A percentile compares a stretch with the other conserved stretches of the same genome.
Evolutionary conservation across 2,888 invertebrate species (phyloP).

Genomic region (Dynastes hyllus): DNA sequence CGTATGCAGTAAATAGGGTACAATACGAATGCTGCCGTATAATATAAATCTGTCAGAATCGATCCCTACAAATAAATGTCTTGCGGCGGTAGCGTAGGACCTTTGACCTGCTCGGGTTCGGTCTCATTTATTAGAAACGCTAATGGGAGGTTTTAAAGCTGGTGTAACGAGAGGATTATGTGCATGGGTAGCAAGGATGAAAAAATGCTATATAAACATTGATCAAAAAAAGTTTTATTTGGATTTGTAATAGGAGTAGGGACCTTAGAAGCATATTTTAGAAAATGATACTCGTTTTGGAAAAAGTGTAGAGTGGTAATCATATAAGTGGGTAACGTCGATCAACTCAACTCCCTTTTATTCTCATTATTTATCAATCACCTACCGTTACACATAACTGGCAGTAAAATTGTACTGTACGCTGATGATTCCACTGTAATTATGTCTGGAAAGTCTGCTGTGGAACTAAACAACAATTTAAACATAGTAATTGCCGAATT

Average conservation of each 20-base stretch:
- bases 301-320: neutral
- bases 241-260: conserved; percentile 5
- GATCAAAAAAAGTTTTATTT: neutral
- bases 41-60: conserved; percentile 49
- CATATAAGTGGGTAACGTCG: no score
- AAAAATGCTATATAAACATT: neutral
- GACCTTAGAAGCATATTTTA: neutral
- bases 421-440: no score
- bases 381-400: no score
- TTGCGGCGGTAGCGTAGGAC: conserved; percentile 47
- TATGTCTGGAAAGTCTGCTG: no score
- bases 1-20: conserved; percentile 14
- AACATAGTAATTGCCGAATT: no score
- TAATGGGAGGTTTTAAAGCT: conserved; percentile 44
- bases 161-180: conserved; percentile 37
- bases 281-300: neutral
- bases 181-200: neutral
- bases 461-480: no score
- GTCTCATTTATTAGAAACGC: conserved; percentile 37
- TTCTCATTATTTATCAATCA: no score
- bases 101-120: conserved; percentile 40
- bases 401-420: no score
- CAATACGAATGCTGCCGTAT: conserved; percentile 32
- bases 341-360: no score
- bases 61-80: conserved; percentile 42